Conservation (phyloP, 2,888 invertebrate genomes). For the Caenorhabditis sp. region DNA sequence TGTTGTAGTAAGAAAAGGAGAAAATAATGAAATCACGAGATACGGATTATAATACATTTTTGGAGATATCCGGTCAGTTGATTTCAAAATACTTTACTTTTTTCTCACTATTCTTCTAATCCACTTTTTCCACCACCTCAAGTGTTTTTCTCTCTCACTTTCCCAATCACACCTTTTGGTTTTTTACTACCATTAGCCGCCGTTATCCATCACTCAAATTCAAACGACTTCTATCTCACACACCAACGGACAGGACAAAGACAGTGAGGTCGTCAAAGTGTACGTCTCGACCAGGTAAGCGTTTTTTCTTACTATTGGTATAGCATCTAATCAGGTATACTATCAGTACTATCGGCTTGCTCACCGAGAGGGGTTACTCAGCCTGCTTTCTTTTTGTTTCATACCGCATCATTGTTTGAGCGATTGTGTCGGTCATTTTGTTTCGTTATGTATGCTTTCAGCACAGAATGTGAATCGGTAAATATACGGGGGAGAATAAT, state of each 20-base stretch:
- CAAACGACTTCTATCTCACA: slow-evolving; percentile 52
- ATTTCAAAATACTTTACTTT: slow-evolving; percentile 22
- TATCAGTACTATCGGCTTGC: slow-evolving; percentile 30
- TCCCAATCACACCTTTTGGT: slow-evolving; percentile 26
- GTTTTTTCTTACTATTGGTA: slow-evolving; percentile 33
- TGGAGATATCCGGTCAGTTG: neutral
- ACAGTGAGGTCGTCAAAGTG: slow-evolving; percentile 8
- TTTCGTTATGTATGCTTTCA: slow-evolving; percentile 20
- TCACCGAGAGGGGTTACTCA: slow-evolving; percentile 18
- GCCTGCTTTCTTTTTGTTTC: slow-evolving; percentile 1
- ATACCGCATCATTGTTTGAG: slow-evolving; percentile 29
- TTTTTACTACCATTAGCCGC: slow-evolving; percentile 20
- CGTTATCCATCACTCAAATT: slow-evolving; percentile 46
- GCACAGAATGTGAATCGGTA: neutral
- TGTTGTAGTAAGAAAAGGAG: neutral
- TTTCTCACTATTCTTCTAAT: neutral
- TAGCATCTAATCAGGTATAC: slow-evolving; percentile 45
- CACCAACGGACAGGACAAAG: slow-evolving; percentile 24
- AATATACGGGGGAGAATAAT: neutral
- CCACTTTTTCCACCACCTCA: neutral
- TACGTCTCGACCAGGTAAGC: slow-evolving; percentile 25
- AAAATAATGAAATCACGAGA: slow-evolving; percentile 40
- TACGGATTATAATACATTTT: slow-evolving; percentile 34
- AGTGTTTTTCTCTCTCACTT: slow-evolving; percentile 27
- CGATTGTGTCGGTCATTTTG: slow-evolving; percentile 22